These are phyloP conservation scores for Netelia melanura DNA, from an alignment of 2,888 invertebrate genomes.

Conservation along the genomic window DNA sequence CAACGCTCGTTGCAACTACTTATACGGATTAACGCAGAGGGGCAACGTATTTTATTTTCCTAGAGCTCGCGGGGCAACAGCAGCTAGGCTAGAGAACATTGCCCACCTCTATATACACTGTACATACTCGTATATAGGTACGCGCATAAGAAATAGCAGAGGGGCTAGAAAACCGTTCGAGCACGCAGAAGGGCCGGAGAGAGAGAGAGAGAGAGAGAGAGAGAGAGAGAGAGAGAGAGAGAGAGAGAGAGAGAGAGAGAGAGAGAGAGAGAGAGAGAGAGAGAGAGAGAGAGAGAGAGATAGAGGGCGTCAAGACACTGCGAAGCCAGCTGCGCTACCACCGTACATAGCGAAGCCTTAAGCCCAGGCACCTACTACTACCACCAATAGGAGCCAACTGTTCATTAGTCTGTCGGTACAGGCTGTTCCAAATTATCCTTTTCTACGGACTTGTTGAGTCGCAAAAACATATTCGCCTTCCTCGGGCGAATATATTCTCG, in stretches of 20 bases:
- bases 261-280: conserved; percentile 35
- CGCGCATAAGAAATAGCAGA: conserved; percentile 34
- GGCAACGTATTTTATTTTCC: conserved; percentile 46
- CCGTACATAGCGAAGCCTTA: conserved; percentile 78
- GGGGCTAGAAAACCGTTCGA: conserved; percentile 61
- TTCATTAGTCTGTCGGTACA: conserved; percentile 81
- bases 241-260: not conserved
- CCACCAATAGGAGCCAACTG: conserved; percentile 82
- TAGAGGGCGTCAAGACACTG: conserved; percentile 67
- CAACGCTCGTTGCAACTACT: conserved; percentile 14
- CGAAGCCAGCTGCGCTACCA: conserved; percentile 82
- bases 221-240: too few species aligned
- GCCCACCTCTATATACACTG: not conserved
- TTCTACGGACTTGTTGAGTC: conserved; percentile 38
- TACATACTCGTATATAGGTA: not conserved
- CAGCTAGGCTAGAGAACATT: conserved; percentile 33
- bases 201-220: conserved; percentile 64
- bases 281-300: too few species aligned
- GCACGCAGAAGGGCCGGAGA: conserved; percentile 33
- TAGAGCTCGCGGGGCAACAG: conserved; percentile 36
- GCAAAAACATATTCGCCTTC: conserved; percentile 1
- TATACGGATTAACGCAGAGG: conserved; percentile 12
- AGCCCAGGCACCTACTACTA: conserved; percentile 79
- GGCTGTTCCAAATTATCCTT: conserved; percentile 77
- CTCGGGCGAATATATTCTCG: conserved; percentile 8